Conservation (phyloP, 1,140 invertebrate genomes). For the Laodelphax striatellus region DNA sequence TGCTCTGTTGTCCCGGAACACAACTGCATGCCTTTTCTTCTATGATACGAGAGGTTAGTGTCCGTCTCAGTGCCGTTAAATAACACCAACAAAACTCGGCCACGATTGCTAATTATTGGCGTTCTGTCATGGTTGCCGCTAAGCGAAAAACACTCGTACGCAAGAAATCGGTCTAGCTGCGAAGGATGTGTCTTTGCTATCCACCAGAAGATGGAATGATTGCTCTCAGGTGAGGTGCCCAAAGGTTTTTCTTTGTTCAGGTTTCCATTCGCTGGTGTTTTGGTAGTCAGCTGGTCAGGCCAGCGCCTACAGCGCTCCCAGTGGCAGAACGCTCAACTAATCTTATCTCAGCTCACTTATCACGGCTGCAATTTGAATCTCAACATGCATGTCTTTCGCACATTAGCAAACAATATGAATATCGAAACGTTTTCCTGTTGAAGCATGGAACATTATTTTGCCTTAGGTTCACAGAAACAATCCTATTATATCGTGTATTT, state of each 20-base stretch:
- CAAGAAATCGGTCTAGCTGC: not conserved
- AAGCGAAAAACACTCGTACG: too few relatives aligned
- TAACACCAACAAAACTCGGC: too few relatives aligned
- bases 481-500: too few relatives aligned
- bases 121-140: too few relatives aligned
- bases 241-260: not conserved
- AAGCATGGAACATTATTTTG: too few relatives aligned
- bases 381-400: too few relatives aligned
- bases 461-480: too few relatives aligned
- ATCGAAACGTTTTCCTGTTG: too few relatives aligned
- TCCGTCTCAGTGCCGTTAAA: not conserved
- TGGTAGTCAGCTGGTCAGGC: not conserved
- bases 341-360: too few relatives aligned
- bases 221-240: not conserved
- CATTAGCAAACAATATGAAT: too few relatives aligned
- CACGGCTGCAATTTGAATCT: too few relatives aligned
- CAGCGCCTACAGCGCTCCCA: not conserved
- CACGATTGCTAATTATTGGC: too few relatives aligned
- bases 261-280: not conserved
- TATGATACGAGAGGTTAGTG: conserved; percentile 1
- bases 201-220: conserved; percentile 1
- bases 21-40: not conserved
- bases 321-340: not conserved
- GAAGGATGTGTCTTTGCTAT: not conserved
- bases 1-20: not conserved